Conservation (phyloP, 1,140 invertebrate genomes). For the Batillaria attramentaria region DNA sequence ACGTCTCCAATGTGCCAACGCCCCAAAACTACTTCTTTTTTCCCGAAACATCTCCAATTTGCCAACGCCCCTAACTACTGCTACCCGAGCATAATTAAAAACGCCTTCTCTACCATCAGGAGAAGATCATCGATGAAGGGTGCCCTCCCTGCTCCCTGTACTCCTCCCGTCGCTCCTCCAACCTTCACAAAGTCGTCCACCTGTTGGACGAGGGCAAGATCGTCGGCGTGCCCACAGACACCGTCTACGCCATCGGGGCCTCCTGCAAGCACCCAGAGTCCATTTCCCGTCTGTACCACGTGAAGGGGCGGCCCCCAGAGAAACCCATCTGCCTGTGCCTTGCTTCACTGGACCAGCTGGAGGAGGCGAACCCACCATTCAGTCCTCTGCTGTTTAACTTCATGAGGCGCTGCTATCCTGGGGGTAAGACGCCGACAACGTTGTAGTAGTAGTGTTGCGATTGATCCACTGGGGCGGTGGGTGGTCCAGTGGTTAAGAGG, state of each 20-base stretch:
- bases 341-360: constrained; percentile 55
- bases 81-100: no score
- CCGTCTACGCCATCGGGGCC: constrained; percentile 57
- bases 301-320: constrained; percentile 56
- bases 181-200: constrained; percentile 44
- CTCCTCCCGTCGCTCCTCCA: constrained; percentile 52
- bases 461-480: no score
- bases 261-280: constrained; percentile 57
- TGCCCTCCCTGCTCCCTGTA: constrained; percentile 46
- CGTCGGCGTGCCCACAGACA: constrained; percentile 59
- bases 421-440: constrained; percentile 41
- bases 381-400: constrained; percentile 55
- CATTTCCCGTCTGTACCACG: constrained; percentile 54
- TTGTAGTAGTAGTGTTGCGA: not conserved
- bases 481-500: no score
- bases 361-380: constrained; percentile 48
- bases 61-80: no score
- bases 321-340: constrained; percentile 62
- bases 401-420: constrained; percentile 57
- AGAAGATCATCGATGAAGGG: constrained; percentile 30
- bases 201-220: constrained; percentile 52
- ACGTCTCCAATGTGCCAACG: no score
- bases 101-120: constrained; percentile 28
- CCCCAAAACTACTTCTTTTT: no score
- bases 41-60: no score